These are phyloP conservation scores for Amphiduros pacificus DNA, from an alignment of 2,888 invertebrate species.

Conservation along the genomic window DNA sequence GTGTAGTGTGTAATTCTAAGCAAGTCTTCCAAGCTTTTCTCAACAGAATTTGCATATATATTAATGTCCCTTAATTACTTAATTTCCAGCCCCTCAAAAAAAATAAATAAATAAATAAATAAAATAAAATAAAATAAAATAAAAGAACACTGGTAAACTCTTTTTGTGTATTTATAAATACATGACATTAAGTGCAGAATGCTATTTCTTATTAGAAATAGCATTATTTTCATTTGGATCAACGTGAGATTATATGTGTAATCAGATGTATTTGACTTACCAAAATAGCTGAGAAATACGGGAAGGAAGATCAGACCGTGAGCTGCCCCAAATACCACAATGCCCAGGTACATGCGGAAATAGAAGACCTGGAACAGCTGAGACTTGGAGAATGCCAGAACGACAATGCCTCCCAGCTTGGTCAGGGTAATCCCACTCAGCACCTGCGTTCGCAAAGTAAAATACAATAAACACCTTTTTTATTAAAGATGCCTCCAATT, in stretches of 20 bases:
- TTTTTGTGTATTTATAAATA: not conserved
- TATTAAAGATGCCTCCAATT: too few relatives aligned
- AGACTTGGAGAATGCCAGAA: slow-evolving; percentile 94
- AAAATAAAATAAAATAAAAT: too few relatives aligned
- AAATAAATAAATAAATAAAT: too few relatives aligned
- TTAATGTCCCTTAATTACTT: too few relatives aligned
- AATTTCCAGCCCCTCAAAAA: too few relatives aligned
- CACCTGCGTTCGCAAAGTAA: slow-evolving; percentile 65
- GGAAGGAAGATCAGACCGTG: slow-evolving; percentile 98
- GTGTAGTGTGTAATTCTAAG: too few relatives aligned
- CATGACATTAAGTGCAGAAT: not conserved
- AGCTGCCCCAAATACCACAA: slow-evolving; percentile 93
- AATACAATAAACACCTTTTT: too few relatives aligned
- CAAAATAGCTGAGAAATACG: slow-evolving; percentile 94
- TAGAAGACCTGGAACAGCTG: slow-evolving; percentile 94
- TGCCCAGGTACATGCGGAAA: slow-evolving; percentile 97
- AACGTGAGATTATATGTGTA: not conserved
- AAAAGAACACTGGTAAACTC: too few relatives aligned
- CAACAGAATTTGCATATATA: too few relatives aligned
- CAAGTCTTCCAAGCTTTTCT: too few relatives aligned
- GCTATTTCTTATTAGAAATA: too few relatives aligned
- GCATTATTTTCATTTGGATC: too few relatives aligned
- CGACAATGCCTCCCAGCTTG: slow-evolving; percentile 95
- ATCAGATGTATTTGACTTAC: slow-evolving; percentile 56
- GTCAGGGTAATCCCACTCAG: slow-evolving; percentile 97